phyloP scores from a whole-genome alignment of 2,888 invertebrate species.

The Apamea anceps region DNA sequence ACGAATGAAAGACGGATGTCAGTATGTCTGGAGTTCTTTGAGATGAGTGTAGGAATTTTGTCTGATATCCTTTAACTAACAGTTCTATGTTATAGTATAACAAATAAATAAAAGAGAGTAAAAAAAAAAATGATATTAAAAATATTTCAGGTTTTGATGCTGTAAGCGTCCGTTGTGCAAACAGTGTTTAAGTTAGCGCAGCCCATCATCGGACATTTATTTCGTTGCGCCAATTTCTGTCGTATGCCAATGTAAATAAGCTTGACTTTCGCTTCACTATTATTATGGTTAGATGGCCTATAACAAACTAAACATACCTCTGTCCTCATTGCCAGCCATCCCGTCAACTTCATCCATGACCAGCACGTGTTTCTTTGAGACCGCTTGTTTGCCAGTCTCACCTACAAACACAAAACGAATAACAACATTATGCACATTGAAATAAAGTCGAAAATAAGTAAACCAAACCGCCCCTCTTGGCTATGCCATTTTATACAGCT shows the following conservation, averaged over 20 bases:
- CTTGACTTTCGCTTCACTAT: not conserved
- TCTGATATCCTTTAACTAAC: not conserved
- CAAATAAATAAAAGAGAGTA: not conserved
- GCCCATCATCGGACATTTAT: not conserved
- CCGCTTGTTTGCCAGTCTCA: slow-evolving; percentile 85
- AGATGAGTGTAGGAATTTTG: not conserved
- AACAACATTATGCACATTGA: not conserved
- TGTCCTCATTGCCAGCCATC: slow-evolving; percentile 99
- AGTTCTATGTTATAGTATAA: not conserved
- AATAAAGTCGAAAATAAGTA: not conserved
- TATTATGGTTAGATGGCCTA: not conserved
- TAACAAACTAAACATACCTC: slow-evolving; percentile 88
- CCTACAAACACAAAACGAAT: slow-evolving; percentile 71
- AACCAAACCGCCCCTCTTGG: not conserved
- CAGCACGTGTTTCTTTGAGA: slow-evolving; percentile 95
- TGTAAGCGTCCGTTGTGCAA: not conserved
- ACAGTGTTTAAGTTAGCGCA: not conserved
- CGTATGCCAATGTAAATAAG: not conserved
- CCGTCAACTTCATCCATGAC: slow-evolving; percentile 99
- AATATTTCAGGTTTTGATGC: not conserved
- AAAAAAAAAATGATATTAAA: not conserved
- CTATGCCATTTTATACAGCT: not conserved
- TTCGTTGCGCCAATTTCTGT: not conserved
- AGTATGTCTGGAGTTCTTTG: not conserved
- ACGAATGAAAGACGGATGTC: not conserved